phyloP scores from a whole-genome alignment of 2,797 vertebrate species.

The Characodon lateralis region DNA sequence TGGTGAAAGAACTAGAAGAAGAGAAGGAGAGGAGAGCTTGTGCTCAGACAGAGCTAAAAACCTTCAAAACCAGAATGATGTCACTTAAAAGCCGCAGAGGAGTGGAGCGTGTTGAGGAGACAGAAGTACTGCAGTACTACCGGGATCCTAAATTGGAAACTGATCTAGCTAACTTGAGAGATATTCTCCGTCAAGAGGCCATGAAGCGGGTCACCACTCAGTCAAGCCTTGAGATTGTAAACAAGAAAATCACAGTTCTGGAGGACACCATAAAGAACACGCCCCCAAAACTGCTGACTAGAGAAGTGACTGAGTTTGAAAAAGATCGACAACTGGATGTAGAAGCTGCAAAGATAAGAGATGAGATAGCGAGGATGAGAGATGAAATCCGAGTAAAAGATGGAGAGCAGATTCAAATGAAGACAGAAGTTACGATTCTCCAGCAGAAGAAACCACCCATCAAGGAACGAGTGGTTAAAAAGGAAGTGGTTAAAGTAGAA shows the following conservation, averaged over 20 bases:
- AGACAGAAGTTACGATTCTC: conserved; percentile 85
- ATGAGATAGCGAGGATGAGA: conserved; percentile 81
- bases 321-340: conserved; percentile 89
- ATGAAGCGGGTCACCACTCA: conserved; percentile 78
- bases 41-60: conserved; percentile 80
- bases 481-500: conserved; percentile 91
- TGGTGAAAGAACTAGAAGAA: conserved; percentile 83
- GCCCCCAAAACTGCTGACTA: conserved; percentile 88
- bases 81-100: conserved; percentile 90
- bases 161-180: conserved; percentile 73
- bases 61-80: conserved; percentile 82
- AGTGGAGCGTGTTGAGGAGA: conserved; percentile 91
- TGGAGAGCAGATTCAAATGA: conserved; percentile 81
- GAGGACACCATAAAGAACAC: conserved; percentile 79
- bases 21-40: conserved; percentile 81
- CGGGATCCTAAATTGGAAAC: conserved; percentile 89
- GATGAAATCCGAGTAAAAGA: conserved; percentile 76
- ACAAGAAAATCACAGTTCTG: conserved; percentile 78
- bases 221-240: conserved; percentile 79
- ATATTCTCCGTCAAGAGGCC: conserved; percentile 80
- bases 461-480: conserved; percentile 90
- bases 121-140: conserved; percentile 91
- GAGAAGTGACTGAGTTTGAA: conserved; percentile 94
- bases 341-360: conserved; percentile 82
- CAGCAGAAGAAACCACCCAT: conserved; percentile 86